Evolutionary conservation across 2,888 invertebrate genomes (phyloP).

Genomic region (Rhodophaea formosa): DNA sequence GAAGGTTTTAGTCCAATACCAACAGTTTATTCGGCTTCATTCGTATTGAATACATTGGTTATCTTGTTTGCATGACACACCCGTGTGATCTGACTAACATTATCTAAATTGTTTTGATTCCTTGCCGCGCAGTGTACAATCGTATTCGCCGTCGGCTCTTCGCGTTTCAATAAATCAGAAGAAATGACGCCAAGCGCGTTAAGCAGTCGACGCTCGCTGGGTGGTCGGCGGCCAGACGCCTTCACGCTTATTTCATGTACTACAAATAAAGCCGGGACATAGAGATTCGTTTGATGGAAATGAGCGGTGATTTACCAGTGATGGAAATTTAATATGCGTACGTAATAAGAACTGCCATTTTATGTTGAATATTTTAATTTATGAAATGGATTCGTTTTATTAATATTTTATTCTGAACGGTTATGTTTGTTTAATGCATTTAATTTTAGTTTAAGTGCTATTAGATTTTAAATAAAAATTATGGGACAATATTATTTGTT

Average conservation of each 20-base stretch:
- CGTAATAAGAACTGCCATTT: not conserved
- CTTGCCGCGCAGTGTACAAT: conserved; percentile 15
- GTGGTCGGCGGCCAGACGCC: conserved; percentile 68
- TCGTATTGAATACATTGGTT: too few species aligned
- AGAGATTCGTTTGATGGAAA: conserved; percentile 53
- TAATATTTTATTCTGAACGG: not conserved
- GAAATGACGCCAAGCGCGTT: conserved; percentile 74
- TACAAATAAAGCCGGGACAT: conserved; percentile 66
- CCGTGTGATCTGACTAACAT: too few species aligned
- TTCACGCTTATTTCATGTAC: conserved; percentile 71
- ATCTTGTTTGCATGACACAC: too few species aligned
- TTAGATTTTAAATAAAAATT: not conserved
- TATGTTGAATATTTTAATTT: conserved; percentile 7
- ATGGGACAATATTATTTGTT: not conserved
- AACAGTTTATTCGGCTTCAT: too few species aligned
- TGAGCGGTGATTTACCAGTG: conserved; percentile 30
- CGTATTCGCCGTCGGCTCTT: conserved; percentile 48
- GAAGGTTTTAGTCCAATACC: too few species aligned
- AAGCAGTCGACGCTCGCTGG: conserved; percentile 74
- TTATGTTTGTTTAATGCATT: not conserved
- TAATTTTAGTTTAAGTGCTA: not conserved
- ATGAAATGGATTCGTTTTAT: conserved; percentile 6
- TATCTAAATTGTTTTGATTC: not conserved
- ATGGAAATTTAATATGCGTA: conserved; percentile 4
- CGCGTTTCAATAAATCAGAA: conserved; percentile 75